These are phyloP conservation scores for Brachyistius frenatus DNA, from an alignment of 2,113 vertebrate genomes.

Conservation along the genomic window DNA sequence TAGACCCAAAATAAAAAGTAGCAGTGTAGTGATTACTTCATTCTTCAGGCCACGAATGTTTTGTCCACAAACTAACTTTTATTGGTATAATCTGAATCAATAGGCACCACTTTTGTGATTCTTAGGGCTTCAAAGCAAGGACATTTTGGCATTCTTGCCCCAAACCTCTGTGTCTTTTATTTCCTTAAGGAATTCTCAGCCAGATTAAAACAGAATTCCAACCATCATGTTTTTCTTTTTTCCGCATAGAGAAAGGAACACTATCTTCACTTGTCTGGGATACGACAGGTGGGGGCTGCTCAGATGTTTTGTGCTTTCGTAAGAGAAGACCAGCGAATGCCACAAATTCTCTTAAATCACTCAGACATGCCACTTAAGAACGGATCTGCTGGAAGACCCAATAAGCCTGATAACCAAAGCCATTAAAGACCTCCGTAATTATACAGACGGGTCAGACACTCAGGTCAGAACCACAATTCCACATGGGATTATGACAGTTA, in stretches of 20 bases:
- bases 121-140: too few relatives aligned
- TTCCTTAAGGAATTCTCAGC: neutral
- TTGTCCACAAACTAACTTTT: neutral
- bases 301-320: neutral
- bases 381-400: slow-evolving; percentile 3
- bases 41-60: neutral
- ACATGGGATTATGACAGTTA: slow-evolving; percentile 17
- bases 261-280: neutral
- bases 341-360: slow-evolving; percentile 14
- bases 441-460: slow-evolving; percentile 6
- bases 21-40: neutral
- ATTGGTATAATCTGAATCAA: too few relatives aligned
- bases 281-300: neutral
- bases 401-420: slow-evolving; percentile 8
- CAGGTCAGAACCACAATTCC: slow-evolving; percentile 7
- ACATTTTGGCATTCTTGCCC: too few relatives aligned
- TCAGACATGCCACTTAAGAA: slow-evolving; percentile 6
- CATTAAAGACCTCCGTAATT: slow-evolving; percentile 25
- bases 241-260: too few relatives aligned
- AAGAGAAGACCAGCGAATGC: neutral
- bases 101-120: too few relatives aligned
- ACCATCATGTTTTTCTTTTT: neutral
- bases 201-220: neutral
- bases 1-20: neutral
- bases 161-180: too few relatives aligned